Conservation (phyloP, 2,888 invertebrate genomes). For the Oscheius sp. region DNA sequence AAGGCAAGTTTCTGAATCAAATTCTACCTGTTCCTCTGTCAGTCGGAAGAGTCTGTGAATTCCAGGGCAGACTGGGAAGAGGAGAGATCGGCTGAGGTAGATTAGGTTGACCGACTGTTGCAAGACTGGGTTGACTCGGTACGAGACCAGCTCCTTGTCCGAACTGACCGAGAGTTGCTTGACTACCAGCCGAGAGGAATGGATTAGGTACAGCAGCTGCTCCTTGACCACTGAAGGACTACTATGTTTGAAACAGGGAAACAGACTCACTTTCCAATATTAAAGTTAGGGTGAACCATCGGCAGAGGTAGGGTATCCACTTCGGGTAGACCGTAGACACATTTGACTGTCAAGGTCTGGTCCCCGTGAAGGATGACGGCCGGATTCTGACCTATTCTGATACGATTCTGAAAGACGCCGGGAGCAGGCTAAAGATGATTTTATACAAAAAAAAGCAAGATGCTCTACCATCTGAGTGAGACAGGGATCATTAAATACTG, state of each 20-base stretch:
- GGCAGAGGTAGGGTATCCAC: conserved; percentile 65
- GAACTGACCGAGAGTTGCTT: neutral
- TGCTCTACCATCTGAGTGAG: conserved; percentile 63
- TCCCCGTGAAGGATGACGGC: conserved; percentile 69
- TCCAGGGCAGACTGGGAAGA: conserved; percentile 29
- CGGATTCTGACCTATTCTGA: conserved; percentile 71
- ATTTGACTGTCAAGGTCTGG: conserved; percentile 60
- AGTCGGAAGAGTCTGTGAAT: conserved; percentile 12
- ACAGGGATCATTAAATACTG: conserved; percentile 71
- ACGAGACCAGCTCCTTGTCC: neutral
- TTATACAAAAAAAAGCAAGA: too few relatives aligned
- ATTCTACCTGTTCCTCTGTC: conserved; percentile 11
- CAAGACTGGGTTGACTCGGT: neutral
- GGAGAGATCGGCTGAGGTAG: conserved; percentile 21
- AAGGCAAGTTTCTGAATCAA: too few relatives aligned
- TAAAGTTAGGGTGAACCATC: conserved; percentile 63
- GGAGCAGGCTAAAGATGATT: conserved; percentile 55
- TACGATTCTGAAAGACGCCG: conserved; percentile 72
- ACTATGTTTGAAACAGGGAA: neutral
- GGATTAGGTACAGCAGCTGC: neutral
- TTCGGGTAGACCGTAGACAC: conserved; percentile 67
- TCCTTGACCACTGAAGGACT: conserved; percentile 16
- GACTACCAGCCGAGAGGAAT: neutral
- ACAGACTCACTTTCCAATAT: conserved; percentile 57
- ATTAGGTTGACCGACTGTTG: neutral